A percentile compares a stretch with the other conserved stretches of the same genome.
These are phyloP conservation scores for Acleris holmiana DNA, from an alignment of 2,888 invertebrate species.

Conservation along the genomic window DNA sequence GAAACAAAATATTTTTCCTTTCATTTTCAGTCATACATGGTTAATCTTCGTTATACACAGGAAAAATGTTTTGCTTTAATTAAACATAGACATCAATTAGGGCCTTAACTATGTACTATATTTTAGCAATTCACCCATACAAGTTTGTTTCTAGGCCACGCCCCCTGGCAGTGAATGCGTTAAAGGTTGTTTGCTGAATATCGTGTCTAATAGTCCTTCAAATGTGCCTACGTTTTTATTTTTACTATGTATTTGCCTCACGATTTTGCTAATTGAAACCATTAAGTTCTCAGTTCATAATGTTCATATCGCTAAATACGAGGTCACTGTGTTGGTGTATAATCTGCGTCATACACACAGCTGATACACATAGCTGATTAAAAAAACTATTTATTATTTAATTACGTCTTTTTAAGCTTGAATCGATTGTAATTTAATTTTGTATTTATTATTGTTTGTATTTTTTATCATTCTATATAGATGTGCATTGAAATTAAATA, in stretches of 20 bases:
- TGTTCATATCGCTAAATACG: not conserved
- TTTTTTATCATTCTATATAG: not conserved
- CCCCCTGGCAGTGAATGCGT: too few relatives aligned
- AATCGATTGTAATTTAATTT: slow-evolving; percentile 1
- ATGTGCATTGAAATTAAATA: too few relatives aligned
- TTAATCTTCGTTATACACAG: too few relatives aligned
- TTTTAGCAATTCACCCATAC: too few relatives aligned
- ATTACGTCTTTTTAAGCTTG: not conserved
- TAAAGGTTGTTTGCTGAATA: slow-evolving; percentile 55
- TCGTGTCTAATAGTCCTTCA: slow-evolving; percentile 40
- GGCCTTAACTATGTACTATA: too few relatives aligned
- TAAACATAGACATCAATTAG: too few relatives aligned
- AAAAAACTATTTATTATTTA: slow-evolving; percentile 2
- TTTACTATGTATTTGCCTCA: slow-evolving; percentile 4
- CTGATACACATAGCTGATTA: slow-evolving; percentile 2
- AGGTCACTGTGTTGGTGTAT: not conserved
- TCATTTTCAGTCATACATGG: too few relatives aligned
- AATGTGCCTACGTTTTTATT: slow-evolving; percentile 8
- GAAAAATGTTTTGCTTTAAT: too few relatives aligned
- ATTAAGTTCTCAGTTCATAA: not conserved
- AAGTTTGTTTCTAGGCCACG: too few relatives aligned
- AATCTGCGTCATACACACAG: slow-evolving; percentile 3
- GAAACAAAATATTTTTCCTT: too few relatives aligned
- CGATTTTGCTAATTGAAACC: slow-evolving; percentile 1
- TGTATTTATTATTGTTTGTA: not conserved